A percentile compares a stretch with the other conserved stretches of the same genome.
Evolutionary conservation across 2,888 invertebrate genomes (phyloP).

Genomic region (Hirtodrosophila cameraria): DNA sequence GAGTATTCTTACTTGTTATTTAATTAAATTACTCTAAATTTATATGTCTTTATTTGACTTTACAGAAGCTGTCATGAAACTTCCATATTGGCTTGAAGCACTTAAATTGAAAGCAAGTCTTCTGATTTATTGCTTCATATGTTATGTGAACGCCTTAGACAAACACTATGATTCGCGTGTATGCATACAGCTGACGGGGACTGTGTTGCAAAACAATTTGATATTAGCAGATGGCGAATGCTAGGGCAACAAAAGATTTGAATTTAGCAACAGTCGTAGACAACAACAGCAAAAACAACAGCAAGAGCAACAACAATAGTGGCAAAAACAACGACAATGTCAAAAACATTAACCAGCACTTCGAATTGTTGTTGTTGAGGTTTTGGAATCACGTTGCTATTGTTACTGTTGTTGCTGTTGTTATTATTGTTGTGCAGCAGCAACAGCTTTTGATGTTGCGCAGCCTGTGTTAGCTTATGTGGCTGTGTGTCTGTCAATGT

Average conservation of each 20-base stretch:
- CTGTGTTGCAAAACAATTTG: constrained; percentile 50
- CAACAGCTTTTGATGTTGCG: constrained; percentile 47
- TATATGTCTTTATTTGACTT: too few relatives aligned
- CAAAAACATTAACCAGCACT: constrained; percentile 51
- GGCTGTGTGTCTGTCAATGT: constrained; percentile 2
- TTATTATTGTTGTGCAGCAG: constrained; percentile 15
- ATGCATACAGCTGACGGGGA: constrained; percentile 37
- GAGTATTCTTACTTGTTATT: too few relatives aligned
- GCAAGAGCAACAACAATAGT: constrained; percentile 2
- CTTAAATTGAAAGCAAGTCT: constrained; percentile 13
- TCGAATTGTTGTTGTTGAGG: constrained; percentile 9
- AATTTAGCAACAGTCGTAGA: constrained; percentile 32
- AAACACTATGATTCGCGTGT: constrained; percentile 19
- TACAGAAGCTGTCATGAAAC: too few relatives aligned
- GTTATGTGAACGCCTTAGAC: constrained; percentile 1
- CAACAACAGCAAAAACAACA: constrained; percentile 1
- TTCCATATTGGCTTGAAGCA: too few relatives aligned
- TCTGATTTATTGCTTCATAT: constrained; percentile 19
- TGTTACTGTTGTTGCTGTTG: constrained; percentile 5
- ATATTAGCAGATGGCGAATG: constrained; percentile 40
- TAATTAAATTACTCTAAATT: too few relatives aligned
- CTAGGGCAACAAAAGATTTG: constrained; percentile 43
- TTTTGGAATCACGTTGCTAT: constrained; percentile 10
- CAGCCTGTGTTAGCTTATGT: constrained; percentile 28
- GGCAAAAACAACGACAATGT: constrained; percentile 18